Evolutionary conservation across 2,797 vertebrate species (phyloP).

Genomic region (Hipposideros larvatus): DNA sequence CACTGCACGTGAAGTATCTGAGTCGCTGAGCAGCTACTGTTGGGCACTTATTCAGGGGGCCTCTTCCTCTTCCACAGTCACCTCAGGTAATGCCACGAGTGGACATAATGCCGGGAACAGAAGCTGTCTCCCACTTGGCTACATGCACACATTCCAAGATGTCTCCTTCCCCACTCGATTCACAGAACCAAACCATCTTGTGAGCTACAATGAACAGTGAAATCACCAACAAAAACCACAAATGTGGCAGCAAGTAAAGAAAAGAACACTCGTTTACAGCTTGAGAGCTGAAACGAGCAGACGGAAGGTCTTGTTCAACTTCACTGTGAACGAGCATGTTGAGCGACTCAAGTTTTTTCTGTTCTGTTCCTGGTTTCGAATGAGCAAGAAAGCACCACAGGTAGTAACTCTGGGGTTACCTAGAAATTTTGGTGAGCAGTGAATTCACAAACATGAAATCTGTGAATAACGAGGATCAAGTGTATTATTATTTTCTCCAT

Average conservation of each 20-base stretch:
- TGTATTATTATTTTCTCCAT: not conserved
- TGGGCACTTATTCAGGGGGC: too few species aligned
- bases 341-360: not conserved
- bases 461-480: not conserved
- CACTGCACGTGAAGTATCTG: not conserved
- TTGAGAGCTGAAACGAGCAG: not conserved
- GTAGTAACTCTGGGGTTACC: not conserved
- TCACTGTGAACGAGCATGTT: accelerated
- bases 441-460: not conserved
- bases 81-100: not conserved
- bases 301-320: not conserved
- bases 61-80: not conserved
- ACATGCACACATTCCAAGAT: not conserved
- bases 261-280: not conserved
- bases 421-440: not conserved
- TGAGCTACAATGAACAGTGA: not conserved
- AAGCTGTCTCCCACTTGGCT: not conserved
- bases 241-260: not conserved
- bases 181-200: not conserved
- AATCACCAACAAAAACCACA: not conserved
- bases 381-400: too few species aligned
- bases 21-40: not conserved
- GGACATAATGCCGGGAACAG: not conserved
- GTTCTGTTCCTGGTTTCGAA: not conserved
- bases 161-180: not conserved